Base-by-base conservation (phyloP, 2,888 invertebrate species). In the Rhagonycha fulva region DNA sequence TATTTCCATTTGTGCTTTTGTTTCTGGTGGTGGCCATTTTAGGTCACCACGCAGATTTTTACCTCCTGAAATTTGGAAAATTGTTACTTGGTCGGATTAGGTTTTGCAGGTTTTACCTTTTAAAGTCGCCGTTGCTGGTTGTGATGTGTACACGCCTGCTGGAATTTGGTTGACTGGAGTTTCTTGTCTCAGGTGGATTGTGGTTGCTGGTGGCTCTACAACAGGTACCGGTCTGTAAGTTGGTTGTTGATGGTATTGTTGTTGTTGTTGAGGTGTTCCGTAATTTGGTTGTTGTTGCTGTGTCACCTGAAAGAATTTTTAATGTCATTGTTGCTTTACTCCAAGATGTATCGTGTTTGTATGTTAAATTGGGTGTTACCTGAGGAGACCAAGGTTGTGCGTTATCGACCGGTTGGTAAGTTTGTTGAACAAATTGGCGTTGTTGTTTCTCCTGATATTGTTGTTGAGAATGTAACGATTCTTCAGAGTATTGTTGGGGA, bases 11-110 rank as follows among this genome's bases (percentile, higher is more conserved):
- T 93, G 94, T 82, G 92, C 92, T 87, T 92, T 94, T 84, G 94
- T 93, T 82, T 91, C 89, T 86, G 92, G 93, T 82, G 96, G 96
- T 84, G 96, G 96, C 96, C 96, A 96, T 87, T 96, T 96, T 87
- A 93, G 91, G 88, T 96, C 96, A 82, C 96, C 96, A 84, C 95
- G 93, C 92, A 95, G 94, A 88, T 93, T 94, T 88, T 93, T 91
- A 86, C 94, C 94, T 89, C 94, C 94, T 93, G 81, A 61, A 71
- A 76, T 47, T 69, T 11, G 47, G 10, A 14, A 62, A 67, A 26
- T 67, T 4, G 24, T 14, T n/a, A 26, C 28, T 12, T 0, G 14
- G 14, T 14, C 24, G n/a, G 68, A 19, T 14, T 9, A 4, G 7
- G 19, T 9, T 11, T n/a, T 23, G 63, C 14, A 10, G 10, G n/a